Evolutionary conservation across 2,888 invertebrate genomes (phyloP).

Genomic region (Eutolmus rufibarbis): DNA sequence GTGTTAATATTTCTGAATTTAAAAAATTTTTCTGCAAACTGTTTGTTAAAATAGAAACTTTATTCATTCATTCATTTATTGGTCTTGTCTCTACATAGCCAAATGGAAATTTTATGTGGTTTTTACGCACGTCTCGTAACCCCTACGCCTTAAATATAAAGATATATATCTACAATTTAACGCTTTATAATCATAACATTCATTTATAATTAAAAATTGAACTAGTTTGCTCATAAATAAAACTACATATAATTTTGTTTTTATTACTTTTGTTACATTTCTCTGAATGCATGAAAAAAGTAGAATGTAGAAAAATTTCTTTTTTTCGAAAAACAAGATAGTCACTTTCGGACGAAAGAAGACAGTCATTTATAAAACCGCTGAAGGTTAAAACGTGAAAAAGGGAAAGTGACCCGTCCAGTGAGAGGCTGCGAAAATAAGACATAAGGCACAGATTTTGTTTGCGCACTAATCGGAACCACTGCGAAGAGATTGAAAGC

Average conservation of each 20-base stretch:
- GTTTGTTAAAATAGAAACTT: too few relatives aligned
- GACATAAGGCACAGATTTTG: not conserved
- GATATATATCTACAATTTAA: too few relatives aligned
- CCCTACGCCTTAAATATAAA: too few relatives aligned
- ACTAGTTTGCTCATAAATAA: not conserved
- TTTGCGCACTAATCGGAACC: not conserved
- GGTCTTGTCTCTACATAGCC: not conserved
- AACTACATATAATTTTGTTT: not conserved
- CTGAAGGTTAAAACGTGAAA: constrained; percentile 11
- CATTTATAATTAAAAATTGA: not conserved
- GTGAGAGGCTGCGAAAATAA: not conserved
- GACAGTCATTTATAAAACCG: not conserved
- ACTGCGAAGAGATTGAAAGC: not conserved
- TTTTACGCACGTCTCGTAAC: not conserved
- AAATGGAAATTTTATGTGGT: not conserved
- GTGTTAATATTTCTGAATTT: too few relatives aligned
- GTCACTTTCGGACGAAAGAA: not conserved
- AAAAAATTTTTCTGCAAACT: too few relatives aligned
- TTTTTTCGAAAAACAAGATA: not conserved
- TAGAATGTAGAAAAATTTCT: not conserved
- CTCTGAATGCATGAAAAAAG: not conserved
- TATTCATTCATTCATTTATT: too few relatives aligned
- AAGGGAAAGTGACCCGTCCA: constrained; percentile 9
- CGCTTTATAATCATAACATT: too few relatives aligned
- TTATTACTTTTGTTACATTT: not conserved